Base-by-base conservation (phyloP, 2,888 invertebrate species). In the Stegophylla sp. region DNA sequence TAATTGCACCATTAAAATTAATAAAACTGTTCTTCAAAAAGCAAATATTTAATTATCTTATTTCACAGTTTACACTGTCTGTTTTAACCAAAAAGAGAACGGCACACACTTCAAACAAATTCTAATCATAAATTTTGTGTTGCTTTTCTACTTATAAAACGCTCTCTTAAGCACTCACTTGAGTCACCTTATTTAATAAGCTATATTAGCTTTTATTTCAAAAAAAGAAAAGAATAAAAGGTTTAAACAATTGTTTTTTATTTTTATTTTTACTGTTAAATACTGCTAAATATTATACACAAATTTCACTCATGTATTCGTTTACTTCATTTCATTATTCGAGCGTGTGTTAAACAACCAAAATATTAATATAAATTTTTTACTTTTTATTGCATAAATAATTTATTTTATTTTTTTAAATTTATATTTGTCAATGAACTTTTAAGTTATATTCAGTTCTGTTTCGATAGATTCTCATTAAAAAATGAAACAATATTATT, bases 121-220 rank as follows among this genome's bases (percentile, higher is more conserved):
- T 26, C 48, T 48, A 13, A 69, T 28, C 69, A 69, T 69, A 69
- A 10, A 69, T 48, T 69, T 67, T n/a, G 13, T 28, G 48, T 48
- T 28, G 69, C 28, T 69, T 28, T 48, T 48, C 9, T 67, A 48
- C n/a, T 48, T 23, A 1, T 17, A 4, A 67, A 67, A 67, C 48
- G 48, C 67, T 67, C 67, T 28, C 28, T 67, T 69, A 51, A 69
- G 69, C 28, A 69, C 69, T 69, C 48, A 69, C 48, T 69, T 69
- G 69, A 69, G 69, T 69, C n/a, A 28, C 28, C 69, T 69, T 48
- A 69, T 28, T 48, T 69, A 69, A 69, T 69, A 51, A 48, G 28
- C 23, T 67, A 10, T 48, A 67, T 67, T 67, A 67, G 67, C 69
- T 48, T 69, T 69, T 48, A 51, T 51, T 34, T 51, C n/a, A 28